These are phyloP conservation scores for Aleiodes testaceus DNA, from an alignment of 2,888 invertebrate species.

Conservation along the genomic window DNA sequence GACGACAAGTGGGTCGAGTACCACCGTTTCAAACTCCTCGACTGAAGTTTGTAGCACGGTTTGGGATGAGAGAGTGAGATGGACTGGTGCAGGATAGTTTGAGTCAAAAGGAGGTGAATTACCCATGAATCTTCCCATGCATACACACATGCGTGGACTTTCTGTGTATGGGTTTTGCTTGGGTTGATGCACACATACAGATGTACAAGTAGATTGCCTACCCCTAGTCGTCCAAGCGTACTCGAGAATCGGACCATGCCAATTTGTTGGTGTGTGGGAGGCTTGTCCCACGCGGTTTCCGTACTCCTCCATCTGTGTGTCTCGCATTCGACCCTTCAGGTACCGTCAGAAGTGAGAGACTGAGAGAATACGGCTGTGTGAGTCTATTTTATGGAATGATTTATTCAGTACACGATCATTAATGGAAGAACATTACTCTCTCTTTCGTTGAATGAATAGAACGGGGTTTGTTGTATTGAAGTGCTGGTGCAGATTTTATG, in stretches of 20 bases:
- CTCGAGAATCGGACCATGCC: conserved; percentile 25
- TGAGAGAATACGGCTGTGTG: conserved; percentile 36
- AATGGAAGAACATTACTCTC: conserved; percentile 67
- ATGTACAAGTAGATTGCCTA: conserved; percentile 4
- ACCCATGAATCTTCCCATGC: conserved; percentile 23
- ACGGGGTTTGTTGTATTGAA: too few species aligned
- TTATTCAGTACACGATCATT: conserved; percentile 70
- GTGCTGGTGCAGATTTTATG: neutral
- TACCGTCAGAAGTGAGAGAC: neutral
- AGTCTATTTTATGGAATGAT: conserved; percentile 70
- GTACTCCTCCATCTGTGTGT: neutral
- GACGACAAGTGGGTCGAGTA: conserved; percentile 50
- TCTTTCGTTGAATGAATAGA: neutral
- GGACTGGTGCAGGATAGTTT: conserved; percentile 38
- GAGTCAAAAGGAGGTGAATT: neutral
- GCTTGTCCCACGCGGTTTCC: conserved; percentile 28
- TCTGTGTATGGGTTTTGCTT: conserved; percentile 12
- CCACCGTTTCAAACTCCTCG: conserved; percentile 23
- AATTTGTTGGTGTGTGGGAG: conserved; percentile 28
- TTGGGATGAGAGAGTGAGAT: conserved; percentile 47
- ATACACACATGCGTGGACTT: conserved; percentile 4
- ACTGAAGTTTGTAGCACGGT: conserved; percentile 20
- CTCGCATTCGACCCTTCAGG: neutral
- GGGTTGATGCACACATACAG: neutral
- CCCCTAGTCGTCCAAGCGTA: conserved; percentile 19